Evolutionary conservation across 1,140 invertebrate genomes (phyloP).

Genomic region (Hypothenemus hampei): DNA sequence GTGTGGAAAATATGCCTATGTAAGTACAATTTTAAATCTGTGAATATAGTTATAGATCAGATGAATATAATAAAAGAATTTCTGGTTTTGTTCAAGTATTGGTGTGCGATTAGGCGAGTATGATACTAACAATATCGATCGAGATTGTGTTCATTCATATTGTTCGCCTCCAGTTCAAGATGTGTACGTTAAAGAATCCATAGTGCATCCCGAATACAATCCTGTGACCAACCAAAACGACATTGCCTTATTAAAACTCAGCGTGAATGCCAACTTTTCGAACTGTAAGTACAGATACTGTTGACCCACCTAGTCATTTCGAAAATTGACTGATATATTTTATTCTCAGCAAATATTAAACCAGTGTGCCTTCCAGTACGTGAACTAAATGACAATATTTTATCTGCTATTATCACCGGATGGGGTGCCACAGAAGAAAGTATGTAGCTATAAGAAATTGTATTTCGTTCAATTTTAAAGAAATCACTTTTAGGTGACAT

Average conservation of each 20-base stretch:
- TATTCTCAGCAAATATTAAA: slow-evolving; percentile 47
- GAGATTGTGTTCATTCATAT: slow-evolving; percentile 34
- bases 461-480: not conserved
- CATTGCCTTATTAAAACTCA: slow-evolving; percentile 46
- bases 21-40: slow-evolving; percentile 36
- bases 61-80: no score
- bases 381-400: slow-evolving; percentile 26
- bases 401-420: slow-evolving; percentile 32
- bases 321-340: not conserved
- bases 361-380: slow-evolving; percentile 56
- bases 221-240: slow-evolving; percentile 46
- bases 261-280: slow-evolving; percentile 27
- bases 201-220: slow-evolving; percentile 46
- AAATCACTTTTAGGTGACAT: not conserved
- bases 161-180: slow-evolving; percentile 39
- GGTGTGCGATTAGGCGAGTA: slow-evolving; percentile 41
- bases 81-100: slow-evolving; percentile 30
- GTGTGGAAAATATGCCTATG: slow-evolving; percentile 41
- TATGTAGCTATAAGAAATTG: no score
- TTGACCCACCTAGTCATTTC: not conserved
- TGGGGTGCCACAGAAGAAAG: slow-evolving; percentile 40
- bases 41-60: not conserved
- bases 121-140: slow-evolving; percentile 36
- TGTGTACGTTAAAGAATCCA: slow-evolving; percentile 38
- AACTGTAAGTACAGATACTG: slow-evolving; percentile 15